Evolutionary conservation across 2,888 invertebrate species (phyloP).

Genomic region (Pocota personata): DNA sequence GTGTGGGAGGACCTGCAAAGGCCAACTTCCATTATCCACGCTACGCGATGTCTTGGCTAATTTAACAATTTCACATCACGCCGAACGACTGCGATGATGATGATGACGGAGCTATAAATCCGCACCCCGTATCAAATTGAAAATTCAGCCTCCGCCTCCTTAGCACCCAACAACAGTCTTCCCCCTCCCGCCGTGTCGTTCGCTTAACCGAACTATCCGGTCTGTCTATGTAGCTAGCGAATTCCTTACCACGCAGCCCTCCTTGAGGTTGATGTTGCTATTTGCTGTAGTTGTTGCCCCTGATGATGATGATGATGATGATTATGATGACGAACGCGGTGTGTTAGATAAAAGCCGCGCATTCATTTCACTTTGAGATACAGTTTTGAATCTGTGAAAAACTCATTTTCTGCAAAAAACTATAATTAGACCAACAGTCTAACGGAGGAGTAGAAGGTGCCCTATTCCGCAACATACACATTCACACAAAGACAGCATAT

Average conservation of each 20-base stretch:
- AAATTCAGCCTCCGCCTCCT: conserved; percentile 43
- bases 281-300: background rate
- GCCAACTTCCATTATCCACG: conserved; percentile 53
- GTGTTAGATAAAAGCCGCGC: conserved; percentile 53
- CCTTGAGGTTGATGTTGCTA: conserved; percentile 1
- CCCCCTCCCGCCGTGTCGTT: background rate
- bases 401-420: conserved; percentile 59
- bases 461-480: background rate
- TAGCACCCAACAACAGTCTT: conserved; percentile 5
- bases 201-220: conserved; percentile 15
- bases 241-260: conserved; percentile 10
- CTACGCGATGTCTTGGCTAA: conserved; percentile 71
- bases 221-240: conserved; percentile 5
- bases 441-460: background rate
- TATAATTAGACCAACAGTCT: conserved; percentile 57
- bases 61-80: conserved; percentile 73
- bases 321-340: conserved; percentile 39
- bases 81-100: conserved; percentile 69
- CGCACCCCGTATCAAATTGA: conserved; percentile 70
- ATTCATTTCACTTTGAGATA: conserved; percentile 60
- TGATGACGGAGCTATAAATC: conserved; percentile 71
- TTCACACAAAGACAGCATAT: background rate
- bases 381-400: conserved; percentile 26
- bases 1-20: conserved; percentile 37
- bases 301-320: conserved; percentile 20